A percentile compares a stretch with the other conserved stretches of the same genome.
Evolutionary conservation across 2,113 vertebrate species (phyloP).

Genomic region (Hylia prasina): DNA sequence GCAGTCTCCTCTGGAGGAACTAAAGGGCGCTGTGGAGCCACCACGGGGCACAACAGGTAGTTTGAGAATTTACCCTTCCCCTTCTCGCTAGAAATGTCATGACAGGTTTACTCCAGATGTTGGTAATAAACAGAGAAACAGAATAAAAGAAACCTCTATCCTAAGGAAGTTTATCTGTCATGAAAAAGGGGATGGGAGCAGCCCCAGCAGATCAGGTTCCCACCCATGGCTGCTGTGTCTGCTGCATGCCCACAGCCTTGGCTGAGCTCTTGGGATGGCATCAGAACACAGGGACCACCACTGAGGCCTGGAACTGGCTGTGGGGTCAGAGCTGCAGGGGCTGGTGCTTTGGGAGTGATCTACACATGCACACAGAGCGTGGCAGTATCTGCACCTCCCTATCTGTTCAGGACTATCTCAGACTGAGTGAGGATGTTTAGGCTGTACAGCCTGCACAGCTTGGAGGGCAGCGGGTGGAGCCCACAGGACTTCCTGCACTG

Average conservation of each 20-base stretch:
- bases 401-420: neutral
- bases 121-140: neutral
- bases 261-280: neutral
- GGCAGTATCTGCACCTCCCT: neutral
- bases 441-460: neutral
- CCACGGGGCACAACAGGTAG: fast-evolving
- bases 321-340: neutral
- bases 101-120: neutral
- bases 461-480: neutral
- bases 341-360: neutral
- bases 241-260: neutral
- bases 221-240: fast-evolving
- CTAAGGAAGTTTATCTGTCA: neutral
- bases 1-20: neutral
- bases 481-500: neutral
- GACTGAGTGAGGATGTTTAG: neutral
- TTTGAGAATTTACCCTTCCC: neutral
- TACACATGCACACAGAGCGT: fast-evolving
- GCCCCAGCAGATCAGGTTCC: fast-evolving
- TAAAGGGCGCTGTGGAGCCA: neutral
- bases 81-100: neutral
- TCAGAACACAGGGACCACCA: fast-evolving
- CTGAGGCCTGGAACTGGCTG: neutral
- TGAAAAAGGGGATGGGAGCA: neutral
- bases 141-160: neutral